Evolutionary conservation across 2,888 invertebrate species (phyloP).

Genomic region (Blera fallax): DNA sequence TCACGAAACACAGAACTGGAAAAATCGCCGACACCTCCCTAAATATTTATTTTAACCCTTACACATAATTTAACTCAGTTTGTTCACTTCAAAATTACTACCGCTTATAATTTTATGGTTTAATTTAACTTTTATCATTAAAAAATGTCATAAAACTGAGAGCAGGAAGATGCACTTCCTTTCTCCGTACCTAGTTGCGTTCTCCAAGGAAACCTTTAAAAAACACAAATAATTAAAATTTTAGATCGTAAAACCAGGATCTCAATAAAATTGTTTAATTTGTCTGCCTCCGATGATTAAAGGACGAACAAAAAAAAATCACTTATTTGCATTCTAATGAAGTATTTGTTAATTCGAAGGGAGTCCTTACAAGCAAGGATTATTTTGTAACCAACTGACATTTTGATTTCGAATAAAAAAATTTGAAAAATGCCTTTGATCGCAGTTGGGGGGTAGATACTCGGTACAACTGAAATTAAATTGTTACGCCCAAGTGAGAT

Average conservation of each 20-base stretch:
- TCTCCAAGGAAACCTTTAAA: slow-evolving; percentile 24
- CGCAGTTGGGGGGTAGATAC: slow-evolving; percentile 1
- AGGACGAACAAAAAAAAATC: neutral
- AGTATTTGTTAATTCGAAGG: slow-evolving; percentile 33
- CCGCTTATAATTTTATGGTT: slow-evolving; percentile 73
- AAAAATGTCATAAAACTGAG: slow-evolving; percentile 57
- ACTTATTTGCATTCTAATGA: slow-evolving; percentile 63
- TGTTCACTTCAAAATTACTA: slow-evolving; percentile 64
- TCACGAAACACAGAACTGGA: neutral
- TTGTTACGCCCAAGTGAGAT: slow-evolving; percentile 59
- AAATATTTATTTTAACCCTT: slow-evolving; percentile 72
- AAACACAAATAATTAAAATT: slow-evolving; percentile 64
- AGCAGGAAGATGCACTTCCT: slow-evolving; percentile 38
- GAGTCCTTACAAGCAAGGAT: slow-evolving; percentile 16
- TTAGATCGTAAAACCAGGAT: slow-evolving; percentile 51
- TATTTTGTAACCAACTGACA: neutral
- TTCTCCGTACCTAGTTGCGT: neutral
- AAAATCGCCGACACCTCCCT: slow-evolving; percentile 26
- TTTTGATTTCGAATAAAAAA: slow-evolving; percentile 28
- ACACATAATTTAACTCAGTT: slow-evolving; percentile 70
- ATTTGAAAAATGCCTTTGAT: slow-evolving; percentile 54
- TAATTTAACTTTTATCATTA: slow-evolving; percentile 71
- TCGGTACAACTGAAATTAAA: slow-evolving; percentile 56
- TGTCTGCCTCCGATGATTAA: slow-evolving; percentile 59
- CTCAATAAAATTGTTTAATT: slow-evolving; percentile 71